Evolutionary conservation across 2,888 invertebrate genomes (phyloP).

Genomic region (Andrena hattorfiana): DNA sequence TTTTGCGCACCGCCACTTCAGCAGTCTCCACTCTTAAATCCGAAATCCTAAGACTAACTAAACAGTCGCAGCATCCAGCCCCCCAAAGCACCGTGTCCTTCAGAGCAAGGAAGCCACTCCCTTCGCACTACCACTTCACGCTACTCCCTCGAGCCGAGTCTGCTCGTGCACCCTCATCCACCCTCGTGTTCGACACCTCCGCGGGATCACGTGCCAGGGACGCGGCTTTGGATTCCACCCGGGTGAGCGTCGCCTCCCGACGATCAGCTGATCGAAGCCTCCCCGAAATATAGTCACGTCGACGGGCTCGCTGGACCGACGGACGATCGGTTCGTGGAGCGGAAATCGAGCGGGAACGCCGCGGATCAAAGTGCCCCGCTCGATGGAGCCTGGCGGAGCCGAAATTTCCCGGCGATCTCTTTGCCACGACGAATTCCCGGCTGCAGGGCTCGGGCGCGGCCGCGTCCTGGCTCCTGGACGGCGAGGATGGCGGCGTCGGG

Average conservation of each 20-base stretch:
- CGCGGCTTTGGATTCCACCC: background rate
- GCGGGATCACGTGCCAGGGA: background rate
- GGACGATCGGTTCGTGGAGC: background rate
- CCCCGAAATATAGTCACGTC: background rate
- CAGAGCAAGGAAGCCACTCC: background rate
- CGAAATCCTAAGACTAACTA: background rate
- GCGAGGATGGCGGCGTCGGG: conserved; percentile 24
- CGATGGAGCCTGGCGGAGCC: background rate
- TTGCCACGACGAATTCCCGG: conserved; percentile 15
- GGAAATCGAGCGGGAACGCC: too few species aligned
- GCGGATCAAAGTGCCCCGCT: background rate
- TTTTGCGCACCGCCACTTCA: background rate
- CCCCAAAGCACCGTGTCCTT: background rate
- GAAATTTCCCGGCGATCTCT: conserved; percentile 15
- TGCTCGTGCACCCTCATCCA: conserved; percentile 10
- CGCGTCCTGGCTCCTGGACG: conserved; percentile 11
- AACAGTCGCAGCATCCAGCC: background rate
- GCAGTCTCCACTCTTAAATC: background rate
- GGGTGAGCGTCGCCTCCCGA: background rate
- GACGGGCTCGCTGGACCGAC: background rate
- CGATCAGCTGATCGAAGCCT: conserved; percentile 29
- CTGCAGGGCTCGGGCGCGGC: background rate
- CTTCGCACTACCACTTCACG: background rate
- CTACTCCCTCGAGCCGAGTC: conserved; percentile 1
- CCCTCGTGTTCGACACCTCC: background rate